Percentiles rank a stretch among this genome's conserved stretches.
Conservation (phyloP, 2,888 invertebrate genomes). For the Pachycephus smyrnensis region DNA sequence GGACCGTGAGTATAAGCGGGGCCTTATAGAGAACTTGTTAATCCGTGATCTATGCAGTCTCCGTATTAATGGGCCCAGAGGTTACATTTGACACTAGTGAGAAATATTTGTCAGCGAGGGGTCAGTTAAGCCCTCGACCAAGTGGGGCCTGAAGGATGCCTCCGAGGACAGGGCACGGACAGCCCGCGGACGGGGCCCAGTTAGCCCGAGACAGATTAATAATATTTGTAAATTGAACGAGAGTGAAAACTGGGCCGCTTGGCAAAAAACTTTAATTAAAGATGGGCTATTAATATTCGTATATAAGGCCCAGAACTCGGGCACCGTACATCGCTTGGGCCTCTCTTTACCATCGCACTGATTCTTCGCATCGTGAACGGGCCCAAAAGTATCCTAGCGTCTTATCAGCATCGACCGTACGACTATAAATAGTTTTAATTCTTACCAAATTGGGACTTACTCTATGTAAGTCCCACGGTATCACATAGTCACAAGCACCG, state of each 20-base stretch:
- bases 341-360: neutral
- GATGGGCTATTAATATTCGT: slow-evolving; percentile 26
- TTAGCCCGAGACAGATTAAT: slow-evolving; percentile 13
- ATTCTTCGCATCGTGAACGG: slow-evolving; percentile 4
- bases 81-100: neutral
- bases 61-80: neutral
- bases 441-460: neutral
- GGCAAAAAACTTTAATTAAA: slow-evolving; percentile 26
- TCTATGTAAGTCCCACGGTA: neutral
- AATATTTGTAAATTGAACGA: slow-evolving; percentile 24
- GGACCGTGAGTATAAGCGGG: neutral
- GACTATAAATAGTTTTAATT: accelerated
- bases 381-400: neutral
- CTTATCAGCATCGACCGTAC: too few relatives aligned
- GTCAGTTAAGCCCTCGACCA: neutral
- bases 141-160: neutral
- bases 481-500: neutral
- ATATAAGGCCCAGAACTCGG: slow-evolving; percentile 1
- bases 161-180: neutral
- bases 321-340: neutral
- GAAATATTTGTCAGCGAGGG: neutral
- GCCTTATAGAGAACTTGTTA: neutral
- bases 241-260: slow-evolving; percentile 19
- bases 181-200: neutral
- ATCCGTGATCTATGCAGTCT: neutral